Conservation (phyloP, 1,140 invertebrate species). For the Drosophila fuyamai region DNA sequence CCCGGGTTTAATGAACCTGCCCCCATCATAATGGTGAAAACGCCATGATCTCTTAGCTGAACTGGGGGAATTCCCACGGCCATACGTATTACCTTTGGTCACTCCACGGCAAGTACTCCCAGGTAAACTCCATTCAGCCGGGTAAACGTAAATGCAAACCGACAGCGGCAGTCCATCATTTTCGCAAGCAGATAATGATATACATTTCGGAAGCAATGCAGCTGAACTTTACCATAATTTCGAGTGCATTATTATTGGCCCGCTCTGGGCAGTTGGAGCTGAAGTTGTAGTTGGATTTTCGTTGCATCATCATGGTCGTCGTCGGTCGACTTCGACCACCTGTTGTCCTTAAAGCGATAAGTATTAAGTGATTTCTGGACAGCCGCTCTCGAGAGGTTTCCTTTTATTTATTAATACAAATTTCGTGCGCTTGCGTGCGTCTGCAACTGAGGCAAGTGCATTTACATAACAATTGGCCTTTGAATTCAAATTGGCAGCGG, state of each 20-base stretch:
- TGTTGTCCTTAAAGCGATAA: conserved; percentile 81
- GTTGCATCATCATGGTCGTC: conserved; percentile 36
- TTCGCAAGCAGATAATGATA: conserved; percentile 74
- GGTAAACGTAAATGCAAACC: conserved; percentile 47
- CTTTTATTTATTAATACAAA: conserved; percentile 62
- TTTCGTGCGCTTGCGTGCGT: conserved; percentile 60
- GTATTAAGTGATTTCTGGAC: conserved; percentile 65
- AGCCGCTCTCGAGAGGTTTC: conserved; percentile 17
- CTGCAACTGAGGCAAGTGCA: conserved; percentile 53
- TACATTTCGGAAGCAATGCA: conserved; percentile 80
- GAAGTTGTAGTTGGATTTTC: conserved; percentile 9
- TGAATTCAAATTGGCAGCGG: conserved; percentile 67
- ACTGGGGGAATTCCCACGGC: conserved; percentile 67
- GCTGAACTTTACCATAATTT: conserved; percentile 79
- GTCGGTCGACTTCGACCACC: conserved; percentile 50
- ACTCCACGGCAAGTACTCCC: conserved; percentile 8
- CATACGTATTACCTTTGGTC: conserved; percentile 27
- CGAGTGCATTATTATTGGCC: conserved; percentile 71
- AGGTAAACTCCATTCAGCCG: conserved; percentile 19
- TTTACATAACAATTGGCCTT: conserved; percentile 80
- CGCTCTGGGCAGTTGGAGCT: conserved; percentile 22
- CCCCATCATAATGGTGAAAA: conserved; percentile 3
- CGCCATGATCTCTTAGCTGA: neutral
- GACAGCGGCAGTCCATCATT: conserved; percentile 74
- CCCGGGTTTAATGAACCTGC: conserved; percentile 72